Conservation (phyloP, 2,888 invertebrate species). For the Hydriomena furcata region DNA sequence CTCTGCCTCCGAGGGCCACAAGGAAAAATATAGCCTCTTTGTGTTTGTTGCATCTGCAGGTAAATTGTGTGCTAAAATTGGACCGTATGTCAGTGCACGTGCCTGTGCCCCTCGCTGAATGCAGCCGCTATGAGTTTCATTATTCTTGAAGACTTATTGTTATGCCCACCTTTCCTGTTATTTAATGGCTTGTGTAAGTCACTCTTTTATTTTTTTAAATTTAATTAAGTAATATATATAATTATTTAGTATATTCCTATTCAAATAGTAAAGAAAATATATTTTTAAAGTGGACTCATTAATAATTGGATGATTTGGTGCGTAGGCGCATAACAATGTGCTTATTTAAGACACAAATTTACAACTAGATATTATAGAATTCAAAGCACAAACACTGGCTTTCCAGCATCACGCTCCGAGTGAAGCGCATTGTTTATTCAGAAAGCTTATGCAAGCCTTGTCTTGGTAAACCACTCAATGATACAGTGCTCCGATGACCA, state of each 20-base stretch:
- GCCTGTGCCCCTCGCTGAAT: constrained; percentile 66
- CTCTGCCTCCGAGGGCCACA: constrained; percentile 41
- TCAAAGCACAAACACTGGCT: constrained; percentile 35
- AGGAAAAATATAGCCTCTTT: constrained; percentile 74
- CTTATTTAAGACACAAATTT: constrained; percentile 6
- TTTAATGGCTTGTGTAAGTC: constrained; percentile 20
- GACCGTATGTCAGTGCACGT: constrained; percentile 58
- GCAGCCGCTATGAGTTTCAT: constrained; percentile 69
- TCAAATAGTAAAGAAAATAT: no score
- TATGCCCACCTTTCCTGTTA: constrained; percentile 60
- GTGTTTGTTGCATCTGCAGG: constrained; percentile 82
- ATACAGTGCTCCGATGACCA: constrained; percentile 55
- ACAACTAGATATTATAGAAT: constrained; percentile 36
- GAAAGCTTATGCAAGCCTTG: constrained; percentile 63
- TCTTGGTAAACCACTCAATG: constrained; percentile 55
- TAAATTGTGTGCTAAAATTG: constrained; percentile 80
- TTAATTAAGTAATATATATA: no score
- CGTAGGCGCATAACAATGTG: no score
- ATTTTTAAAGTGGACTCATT: no score
- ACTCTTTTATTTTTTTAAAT: background rate
- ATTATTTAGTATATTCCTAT: no score
- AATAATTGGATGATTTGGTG: no score
- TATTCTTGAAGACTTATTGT: constrained; percentile 77
- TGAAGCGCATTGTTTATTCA: constrained; percentile 63
- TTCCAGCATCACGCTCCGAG: constrained; percentile 39